Evolutionary conservation across 2,888 invertebrate genomes (phyloP).

Genomic region (Thecocarcelia acutangulata): DNA sequence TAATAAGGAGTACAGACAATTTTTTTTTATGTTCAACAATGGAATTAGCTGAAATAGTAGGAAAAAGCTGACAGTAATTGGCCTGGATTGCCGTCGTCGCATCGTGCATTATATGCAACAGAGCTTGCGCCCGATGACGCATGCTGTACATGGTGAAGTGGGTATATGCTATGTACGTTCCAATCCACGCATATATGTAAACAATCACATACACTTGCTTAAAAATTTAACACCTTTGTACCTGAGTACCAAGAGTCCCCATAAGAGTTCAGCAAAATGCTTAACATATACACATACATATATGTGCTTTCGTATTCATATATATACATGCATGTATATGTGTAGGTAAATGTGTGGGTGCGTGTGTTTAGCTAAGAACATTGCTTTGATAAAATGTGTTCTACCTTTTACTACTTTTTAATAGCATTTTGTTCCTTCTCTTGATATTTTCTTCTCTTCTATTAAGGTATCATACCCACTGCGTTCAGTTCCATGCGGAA

Average conservation of each 20-base stretch:
- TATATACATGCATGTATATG: neutral
- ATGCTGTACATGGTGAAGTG: no score
- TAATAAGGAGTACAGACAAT: no score
- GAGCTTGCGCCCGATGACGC: no score
- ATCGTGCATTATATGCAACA: no score
- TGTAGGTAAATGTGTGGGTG: neutral
- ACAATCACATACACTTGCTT: neutral
- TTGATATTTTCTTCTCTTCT: neutral
- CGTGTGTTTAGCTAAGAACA: neutral
- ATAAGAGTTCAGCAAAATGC: neutral
- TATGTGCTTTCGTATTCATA: neutral
- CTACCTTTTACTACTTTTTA: neutral
- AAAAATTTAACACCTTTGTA: no score
- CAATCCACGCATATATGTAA: neutral
- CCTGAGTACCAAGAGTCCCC: neutral
- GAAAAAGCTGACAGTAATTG: no score
- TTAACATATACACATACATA: neutral
- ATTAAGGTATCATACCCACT: neutral
- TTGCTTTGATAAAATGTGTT: neutral
- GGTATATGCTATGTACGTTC: no score
- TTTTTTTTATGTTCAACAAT: no score
- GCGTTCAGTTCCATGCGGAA: conserved; percentile 7
- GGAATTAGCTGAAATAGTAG: no score
- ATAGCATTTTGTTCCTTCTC: neutral
- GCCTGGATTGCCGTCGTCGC: no score